phyloP scores from a whole-genome alignment of 2,888 invertebrate species.

The Neria commutata region DNA sequence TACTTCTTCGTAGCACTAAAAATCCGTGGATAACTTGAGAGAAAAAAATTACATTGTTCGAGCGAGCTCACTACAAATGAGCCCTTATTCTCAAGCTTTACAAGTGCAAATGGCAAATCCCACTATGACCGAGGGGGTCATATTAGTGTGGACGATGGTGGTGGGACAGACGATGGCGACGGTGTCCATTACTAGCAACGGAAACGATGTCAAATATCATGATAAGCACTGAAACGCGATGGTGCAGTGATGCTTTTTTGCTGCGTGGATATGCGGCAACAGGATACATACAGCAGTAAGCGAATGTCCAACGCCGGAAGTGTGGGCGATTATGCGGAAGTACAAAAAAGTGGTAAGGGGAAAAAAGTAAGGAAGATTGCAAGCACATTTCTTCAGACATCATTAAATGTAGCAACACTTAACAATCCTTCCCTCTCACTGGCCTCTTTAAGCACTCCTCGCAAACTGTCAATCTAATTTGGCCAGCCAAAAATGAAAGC shows the following conservation, averaged over 20 bases:
- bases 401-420: slow-evolving; percentile 49
- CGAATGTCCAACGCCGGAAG: background rate
- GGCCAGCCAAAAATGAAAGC: slow-evolving; percentile 10
- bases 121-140: no score
- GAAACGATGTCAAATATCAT: slow-evolving; percentile 38
- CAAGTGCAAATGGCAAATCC: no score
- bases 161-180: no score
- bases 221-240: slow-evolving; percentile 16
- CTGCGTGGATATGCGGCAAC: background rate
- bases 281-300: background rate
- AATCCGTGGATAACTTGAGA: no score
- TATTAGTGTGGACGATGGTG: no score
- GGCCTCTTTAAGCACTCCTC: no score
- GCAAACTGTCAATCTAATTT: slow-evolving; percentile 47
- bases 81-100: no score
- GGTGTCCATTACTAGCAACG: slow-evolving; percentile 33
- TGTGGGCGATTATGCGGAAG: no score
- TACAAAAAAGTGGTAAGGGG: no score
- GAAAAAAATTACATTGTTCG: no score
- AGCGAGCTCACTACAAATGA: no score
- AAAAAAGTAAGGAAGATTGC: slow-evolving; percentile 36
- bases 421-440: slow-evolving; percentile 31
- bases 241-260: background rate
- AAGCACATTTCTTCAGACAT: slow-evolving; percentile 45
- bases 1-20: no score